phyloP scores from a whole-genome alignment of 2,113 vertebrate species.

The Gymnarchus niloticus region DNA sequence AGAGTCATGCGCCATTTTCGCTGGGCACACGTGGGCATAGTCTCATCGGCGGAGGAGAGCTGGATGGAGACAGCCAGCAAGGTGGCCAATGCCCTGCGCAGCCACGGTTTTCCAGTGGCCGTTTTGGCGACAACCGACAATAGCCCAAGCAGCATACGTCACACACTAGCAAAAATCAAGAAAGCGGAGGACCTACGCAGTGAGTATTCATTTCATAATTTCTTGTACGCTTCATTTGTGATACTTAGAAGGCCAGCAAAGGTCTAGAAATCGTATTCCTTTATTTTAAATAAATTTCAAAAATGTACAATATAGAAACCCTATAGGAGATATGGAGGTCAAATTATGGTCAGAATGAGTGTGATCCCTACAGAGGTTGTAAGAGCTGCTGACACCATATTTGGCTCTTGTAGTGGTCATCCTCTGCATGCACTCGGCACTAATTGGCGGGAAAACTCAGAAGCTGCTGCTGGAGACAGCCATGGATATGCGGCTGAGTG shows the following conservation, averaged over 20 bases:
- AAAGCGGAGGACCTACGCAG: constrained; percentile 56
- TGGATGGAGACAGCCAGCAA: constrained; percentile 66
- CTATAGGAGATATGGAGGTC: background rate
- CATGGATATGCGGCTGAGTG: constrained; percentile 64
- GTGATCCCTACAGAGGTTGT: background rate
- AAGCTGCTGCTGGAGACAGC: constrained; percentile 61
- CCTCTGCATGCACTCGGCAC: constrained; percentile 72
- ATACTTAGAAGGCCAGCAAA: background rate
- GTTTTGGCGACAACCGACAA: constrained; percentile 56
- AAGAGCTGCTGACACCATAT: background rate
- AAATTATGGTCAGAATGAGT: background rate
- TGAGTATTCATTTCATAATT: constrained; percentile 33
- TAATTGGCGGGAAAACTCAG: constrained; percentile 62
- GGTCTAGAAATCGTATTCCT: background rate
- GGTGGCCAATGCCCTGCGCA: constrained; percentile 60
- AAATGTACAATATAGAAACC: background rate
- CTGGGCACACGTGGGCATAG: constrained; percentile 66
- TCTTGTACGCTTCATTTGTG: background rate
- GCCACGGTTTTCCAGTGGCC: constrained; percentile 58
- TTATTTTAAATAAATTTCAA: background rate
- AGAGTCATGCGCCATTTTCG: constrained; percentile 61
- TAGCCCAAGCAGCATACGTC: constrained; percentile 51
- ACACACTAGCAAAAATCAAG: constrained; percentile 56
- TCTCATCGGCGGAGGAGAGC: constrained; percentile 64
- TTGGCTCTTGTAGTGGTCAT: constrained; percentile 56